These are phyloP conservation scores for Belonocnema kinseyi DNA, from an alignment of 1,140 invertebrate species.

Conservation along the genomic window DNA sequence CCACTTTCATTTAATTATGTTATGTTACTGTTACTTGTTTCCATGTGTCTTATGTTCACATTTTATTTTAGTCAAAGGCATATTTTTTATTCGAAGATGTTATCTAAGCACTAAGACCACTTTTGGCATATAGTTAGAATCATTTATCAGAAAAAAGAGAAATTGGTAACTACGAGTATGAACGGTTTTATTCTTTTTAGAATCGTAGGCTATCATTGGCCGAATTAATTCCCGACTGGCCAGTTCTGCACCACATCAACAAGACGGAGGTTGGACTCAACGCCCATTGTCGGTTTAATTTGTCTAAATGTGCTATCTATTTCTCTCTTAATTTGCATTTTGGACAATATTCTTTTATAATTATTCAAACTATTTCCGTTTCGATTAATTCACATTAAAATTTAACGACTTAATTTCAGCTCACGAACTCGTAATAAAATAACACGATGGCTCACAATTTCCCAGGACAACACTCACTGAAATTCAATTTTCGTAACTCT, in stretches of 20 bases:
- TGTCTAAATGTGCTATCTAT: constrained; percentile 8
- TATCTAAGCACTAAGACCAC: constrained; percentile 10
- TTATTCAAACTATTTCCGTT: not conserved
- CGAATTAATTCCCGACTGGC: constrained; percentile 97
- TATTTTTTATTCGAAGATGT: not conserved
- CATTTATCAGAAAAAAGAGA: not conserved
- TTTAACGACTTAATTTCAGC: constrained; percentile 9
- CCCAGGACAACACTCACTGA: not conserved
- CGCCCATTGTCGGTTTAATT: constrained; percentile 40
- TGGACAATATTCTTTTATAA: not conserved
- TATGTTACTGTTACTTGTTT: not conserved
- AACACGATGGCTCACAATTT: constrained; percentile 9
- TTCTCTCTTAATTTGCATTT: constrained; percentile 10
- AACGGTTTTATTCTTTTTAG: constrained; percentile 45
- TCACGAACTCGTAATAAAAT: constrained; percentile 10
- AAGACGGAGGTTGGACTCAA: constrained; percentile 83
- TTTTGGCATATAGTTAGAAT: not conserved
- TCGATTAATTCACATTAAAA: constrained; percentile 3
- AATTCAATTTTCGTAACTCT: constrained; percentile 3
- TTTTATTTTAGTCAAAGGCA: not conserved
- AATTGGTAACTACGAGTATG: not conserved
- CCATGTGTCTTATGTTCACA: constrained; percentile 1
- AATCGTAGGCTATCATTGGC: constrained; percentile 90
- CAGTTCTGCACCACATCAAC: constrained; percentile 91
- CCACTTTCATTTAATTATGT: not conserved